phyloP scores from a whole-genome alignment of 1,140 invertebrate genomes.

The Macrotrachela quadricornifera region DNA sequence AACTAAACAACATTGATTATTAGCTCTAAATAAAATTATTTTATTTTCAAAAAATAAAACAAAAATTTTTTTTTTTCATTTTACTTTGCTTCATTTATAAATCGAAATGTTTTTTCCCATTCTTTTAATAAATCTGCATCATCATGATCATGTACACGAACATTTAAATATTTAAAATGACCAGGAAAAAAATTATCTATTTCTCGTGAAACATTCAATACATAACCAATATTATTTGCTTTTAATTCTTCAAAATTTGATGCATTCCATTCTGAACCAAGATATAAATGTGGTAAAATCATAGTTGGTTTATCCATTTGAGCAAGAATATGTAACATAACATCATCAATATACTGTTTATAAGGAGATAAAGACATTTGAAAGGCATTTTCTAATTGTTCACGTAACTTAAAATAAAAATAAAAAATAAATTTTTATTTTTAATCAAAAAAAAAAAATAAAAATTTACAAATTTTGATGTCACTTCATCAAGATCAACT shows the following conservation, averaged over 20 bases:
- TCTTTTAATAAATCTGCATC: constrained; percentile 81
- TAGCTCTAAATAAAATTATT: no score
- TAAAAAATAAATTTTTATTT: no score
- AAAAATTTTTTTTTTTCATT: no score
- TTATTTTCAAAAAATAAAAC: no score
- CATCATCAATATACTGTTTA: constrained; percentile 88
- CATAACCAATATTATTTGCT: constrained; percentile 79
- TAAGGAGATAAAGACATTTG: constrained; percentile 67
- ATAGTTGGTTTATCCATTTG: constrained; percentile 80
- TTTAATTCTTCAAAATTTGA: constrained; percentile 87
- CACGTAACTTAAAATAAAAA: no score
- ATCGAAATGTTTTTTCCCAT: constrained; percentile 89
- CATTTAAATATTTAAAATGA: constrained; percentile 80
- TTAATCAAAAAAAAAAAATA: no score
- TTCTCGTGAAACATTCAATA: constrained; percentile 86
- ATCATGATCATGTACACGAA: constrained; percentile 85
- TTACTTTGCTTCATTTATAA: constrained; percentile 63
- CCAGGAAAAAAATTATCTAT: constrained; percentile 98
- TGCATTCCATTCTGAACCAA: constrained; percentile 98
- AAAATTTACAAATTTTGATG: no score
- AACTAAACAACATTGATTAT: constrained; percentile 56
- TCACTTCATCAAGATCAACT: neutral
- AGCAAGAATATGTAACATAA: constrained; percentile 82
- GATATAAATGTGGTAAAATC: constrained; percentile 85
- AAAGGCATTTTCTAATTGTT: constrained; percentile 58